A percentile compares a stretch with the other conserved stretches of the same genome.
Conservation (phyloP, 2,888 invertebrate species). For the Ophraella communa region DNA sequence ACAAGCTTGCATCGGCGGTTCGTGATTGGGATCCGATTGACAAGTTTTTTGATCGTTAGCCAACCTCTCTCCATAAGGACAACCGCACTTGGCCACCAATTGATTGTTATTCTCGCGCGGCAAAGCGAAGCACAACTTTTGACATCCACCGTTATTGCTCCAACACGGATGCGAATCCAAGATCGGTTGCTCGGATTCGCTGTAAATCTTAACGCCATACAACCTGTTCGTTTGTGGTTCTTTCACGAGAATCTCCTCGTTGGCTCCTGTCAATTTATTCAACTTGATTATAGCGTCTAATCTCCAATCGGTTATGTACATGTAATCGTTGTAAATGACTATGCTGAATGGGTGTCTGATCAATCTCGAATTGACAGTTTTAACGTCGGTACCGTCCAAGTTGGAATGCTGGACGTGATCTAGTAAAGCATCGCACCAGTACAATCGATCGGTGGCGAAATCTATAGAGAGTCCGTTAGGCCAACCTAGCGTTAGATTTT, state of each 20-base stretch:
- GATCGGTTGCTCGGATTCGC: conserved; percentile 75
- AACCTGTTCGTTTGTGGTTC: conserved; percentile 90
- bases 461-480: conserved; percentile 97
- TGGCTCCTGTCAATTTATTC: conserved; percentile 86
- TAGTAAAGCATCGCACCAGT: conserved; percentile 96
- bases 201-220: conserved; percentile 89
- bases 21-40: conserved; percentile 79
- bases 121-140: conserved; percentile 93
- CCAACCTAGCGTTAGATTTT: conserved; percentile 93
- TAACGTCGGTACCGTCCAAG: conserved; percentile 88
- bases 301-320: conserved; percentile 98
- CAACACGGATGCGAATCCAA: conserved; percentile 81
- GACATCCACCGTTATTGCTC: conserved; percentile 86
- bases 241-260: conserved; percentile 83
- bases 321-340: conserved; percentile 86
- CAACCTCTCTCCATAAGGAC: conserved; percentile 90
- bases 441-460: conserved; percentile 83
- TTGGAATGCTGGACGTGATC: conserved; percentile 96
- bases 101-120: conserved; percentile 66
- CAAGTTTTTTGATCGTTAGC: conserved; percentile 75
- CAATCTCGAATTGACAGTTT: conserved; percentile 84
- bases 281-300: conserved; percentile 91
- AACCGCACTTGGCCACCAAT: conserved; percentile 77
- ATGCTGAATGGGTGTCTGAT: conserved; percentile 92
- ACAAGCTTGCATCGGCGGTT: conserved; percentile 88